Evolutionary conservation across 2,797 vertebrate species (phyloP).

Genomic region (Cuculus canorus): DNA sequence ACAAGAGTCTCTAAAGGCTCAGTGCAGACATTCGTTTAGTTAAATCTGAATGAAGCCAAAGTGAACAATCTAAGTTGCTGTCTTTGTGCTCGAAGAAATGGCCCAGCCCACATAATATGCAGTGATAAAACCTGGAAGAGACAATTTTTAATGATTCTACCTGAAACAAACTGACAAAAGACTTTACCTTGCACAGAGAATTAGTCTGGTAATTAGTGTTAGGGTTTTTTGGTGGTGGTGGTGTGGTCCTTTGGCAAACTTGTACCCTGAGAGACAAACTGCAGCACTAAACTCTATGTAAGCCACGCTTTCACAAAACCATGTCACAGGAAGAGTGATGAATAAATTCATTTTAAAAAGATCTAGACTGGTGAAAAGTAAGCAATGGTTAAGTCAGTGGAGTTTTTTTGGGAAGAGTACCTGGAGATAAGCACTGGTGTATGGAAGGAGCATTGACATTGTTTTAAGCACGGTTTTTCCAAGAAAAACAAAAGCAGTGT

Average conservation of each 20-base stretch:
- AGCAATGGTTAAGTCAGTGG: not conserved
- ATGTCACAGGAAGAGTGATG: not conserved
- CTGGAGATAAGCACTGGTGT: not conserved
- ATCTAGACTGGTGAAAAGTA: conserved; percentile 1
- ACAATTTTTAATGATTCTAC: not conserved
- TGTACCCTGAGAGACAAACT: not conserved
- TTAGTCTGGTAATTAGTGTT: not conserved
- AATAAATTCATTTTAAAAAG: not conserved
- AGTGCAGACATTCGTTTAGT: conserved; percentile 71
- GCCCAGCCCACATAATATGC: not conserved
- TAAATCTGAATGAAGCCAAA: conserved; percentile 77
- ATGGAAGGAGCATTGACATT: not conserved
- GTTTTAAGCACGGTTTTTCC: conserved; percentile 26
- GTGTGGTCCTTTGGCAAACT: not conserved
- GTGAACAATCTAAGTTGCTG: conserved; percentile 58
- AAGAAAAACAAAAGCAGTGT: conserved; percentile 42
- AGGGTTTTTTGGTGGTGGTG: no score
- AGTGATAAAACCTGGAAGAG: not conserved
- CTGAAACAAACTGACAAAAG: conserved; percentile 6
- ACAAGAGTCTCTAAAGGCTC: conserved; percentile 75
- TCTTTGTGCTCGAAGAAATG: conserved; percentile 57
- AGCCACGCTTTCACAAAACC: not conserved
- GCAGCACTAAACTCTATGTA: not conserved
- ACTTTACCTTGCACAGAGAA: not conserved
- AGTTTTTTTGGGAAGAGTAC: conserved; percentile 20